phyloP scores from a whole-genome alignment of 2,888 invertebrate genomes.

The Drosophila mimica region DNA sequence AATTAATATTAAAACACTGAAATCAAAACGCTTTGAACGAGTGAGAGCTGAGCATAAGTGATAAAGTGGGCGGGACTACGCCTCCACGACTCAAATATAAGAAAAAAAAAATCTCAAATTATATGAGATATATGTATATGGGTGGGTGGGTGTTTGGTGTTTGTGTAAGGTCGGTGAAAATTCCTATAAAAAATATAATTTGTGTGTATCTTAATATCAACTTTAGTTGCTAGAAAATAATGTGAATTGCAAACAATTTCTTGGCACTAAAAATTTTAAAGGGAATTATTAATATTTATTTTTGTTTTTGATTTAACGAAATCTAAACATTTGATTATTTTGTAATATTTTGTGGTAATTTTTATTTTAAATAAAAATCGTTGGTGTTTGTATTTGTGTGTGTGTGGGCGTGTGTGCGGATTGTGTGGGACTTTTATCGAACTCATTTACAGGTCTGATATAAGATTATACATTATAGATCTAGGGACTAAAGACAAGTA shows the following conservation, averaged over 20 bases:
- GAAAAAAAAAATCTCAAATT: slow-evolving; percentile 18
- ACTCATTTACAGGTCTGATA: slow-evolving; percentile 50
- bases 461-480: slow-evolving; percentile 55
- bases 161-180: slow-evolving; percentile 47
- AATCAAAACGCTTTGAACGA: slow-evolving; percentile 9
- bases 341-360: slow-evolving; percentile 44
- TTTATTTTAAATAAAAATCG: slow-evolving; percentile 72
- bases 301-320: slow-evolving; percentile 35
- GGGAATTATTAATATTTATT: slow-evolving; percentile 15
- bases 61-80: slow-evolving; percentile 25
- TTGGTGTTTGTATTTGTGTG: slow-evolving; percentile 19
- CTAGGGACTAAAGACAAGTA: slow-evolving; percentile 62
- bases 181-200: slow-evolving; percentile 73
- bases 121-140: slow-evolving; percentile 13
- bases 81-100: slow-evolving; percentile 17
- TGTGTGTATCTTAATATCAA: slow-evolving; percentile 28
- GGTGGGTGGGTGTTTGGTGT: slow-evolving; percentile 36
- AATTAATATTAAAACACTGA: slow-evolving; percentile 41
- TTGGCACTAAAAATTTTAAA: slow-evolving; percentile 67
- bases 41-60: slow-evolving; percentile 30
- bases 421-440: slow-evolving; percentile 39
- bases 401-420: slow-evolving; percentile 16
- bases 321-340: slow-evolving; percentile 48
- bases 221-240: slow-evolving; percentile 55
- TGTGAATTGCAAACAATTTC: slow-evolving; percentile 55